phyloP scores from a whole-genome alignment of 2,888 invertebrate genomes.

The Conus canariensis region DNA sequence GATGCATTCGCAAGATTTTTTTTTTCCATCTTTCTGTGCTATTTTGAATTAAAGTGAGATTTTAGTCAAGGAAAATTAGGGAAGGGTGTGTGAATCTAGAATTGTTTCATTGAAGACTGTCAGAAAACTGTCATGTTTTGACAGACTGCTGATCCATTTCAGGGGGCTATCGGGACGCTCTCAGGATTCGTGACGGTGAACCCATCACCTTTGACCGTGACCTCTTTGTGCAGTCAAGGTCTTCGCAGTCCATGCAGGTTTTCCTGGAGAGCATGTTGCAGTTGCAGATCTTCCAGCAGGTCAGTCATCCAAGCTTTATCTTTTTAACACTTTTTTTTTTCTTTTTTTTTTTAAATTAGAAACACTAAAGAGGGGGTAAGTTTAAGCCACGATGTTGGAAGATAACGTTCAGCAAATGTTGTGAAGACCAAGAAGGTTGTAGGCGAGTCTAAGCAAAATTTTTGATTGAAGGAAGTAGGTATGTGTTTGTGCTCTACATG shows the following conservation, averaged over 20 bases:
- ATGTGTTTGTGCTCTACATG: too few species aligned
- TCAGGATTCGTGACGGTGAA: constrained; percentile 85
- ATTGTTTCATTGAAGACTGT: too few species aligned
- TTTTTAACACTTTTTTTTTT: background rate
- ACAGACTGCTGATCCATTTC: background rate
- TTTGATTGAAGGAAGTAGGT: too few species aligned
- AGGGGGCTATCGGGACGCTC: constrained; percentile 85
- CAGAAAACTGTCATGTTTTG: too few species aligned
- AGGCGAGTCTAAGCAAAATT: too few species aligned
- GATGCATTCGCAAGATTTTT: too few species aligned
- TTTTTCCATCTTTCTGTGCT: too few species aligned
- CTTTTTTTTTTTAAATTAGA: background rate
- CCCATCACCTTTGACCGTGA: constrained; percentile 92
- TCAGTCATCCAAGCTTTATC: constrained; percentile 70
- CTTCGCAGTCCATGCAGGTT: constrained; percentile 88
- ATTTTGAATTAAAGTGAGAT: too few species aligned
- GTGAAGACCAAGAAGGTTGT: too few species aligned
- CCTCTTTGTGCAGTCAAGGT: constrained; percentile 92
- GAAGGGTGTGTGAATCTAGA: too few species aligned
- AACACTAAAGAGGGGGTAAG: background rate
- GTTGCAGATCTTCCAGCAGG: constrained; percentile 96
- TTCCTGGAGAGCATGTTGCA: constrained; percentile 94
- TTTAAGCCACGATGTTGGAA: too few species aligned
- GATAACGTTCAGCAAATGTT: background rate
- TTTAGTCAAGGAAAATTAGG: too few species aligned